These are phyloP conservation scores for Heliconius nattereri DNA, from an alignment of 1,140 invertebrate genomes.

Conservation along the genomic window DNA sequence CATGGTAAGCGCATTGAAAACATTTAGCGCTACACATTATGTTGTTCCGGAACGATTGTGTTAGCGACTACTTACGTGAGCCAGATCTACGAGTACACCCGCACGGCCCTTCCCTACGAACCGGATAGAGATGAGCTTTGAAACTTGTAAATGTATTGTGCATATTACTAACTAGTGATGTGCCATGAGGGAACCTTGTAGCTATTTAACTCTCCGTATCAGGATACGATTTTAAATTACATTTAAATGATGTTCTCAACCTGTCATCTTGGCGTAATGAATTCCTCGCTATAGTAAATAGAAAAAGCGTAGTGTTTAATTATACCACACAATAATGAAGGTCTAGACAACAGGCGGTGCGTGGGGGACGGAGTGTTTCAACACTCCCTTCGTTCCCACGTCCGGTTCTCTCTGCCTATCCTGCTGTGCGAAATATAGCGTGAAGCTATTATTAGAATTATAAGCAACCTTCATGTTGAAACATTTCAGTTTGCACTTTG, in stretches of 20 bases:
- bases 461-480: not conserved
- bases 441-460: not conserved
- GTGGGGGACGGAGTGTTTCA: not conserved
- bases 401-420: too few relatives aligned
- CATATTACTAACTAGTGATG: conserved; percentile 7
- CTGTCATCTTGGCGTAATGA: too few relatives aligned
- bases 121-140: conserved; percentile 16
- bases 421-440: too few relatives aligned
- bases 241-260: too few relatives aligned
- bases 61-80: conserved; percentile 58
- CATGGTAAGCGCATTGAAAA: conserved; percentile 5
- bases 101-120: conserved; percentile 32
- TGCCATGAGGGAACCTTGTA: not conserved
- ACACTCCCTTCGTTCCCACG: not conserved
- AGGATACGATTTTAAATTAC: too few relatives aligned
- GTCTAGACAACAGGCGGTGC: too few relatives aligned
- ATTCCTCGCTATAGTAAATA: too few relatives aligned
- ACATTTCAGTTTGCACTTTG: not conserved
- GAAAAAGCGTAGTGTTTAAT: not conserved
- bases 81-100: conserved; percentile 33
- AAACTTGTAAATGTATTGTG: conserved; percentile 8
- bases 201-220: too few relatives aligned
- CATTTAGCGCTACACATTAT: conserved; percentile 57
- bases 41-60: conserved; percentile 57
- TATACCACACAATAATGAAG: not conserved